These are phyloP conservation scores for Discoglossus pictus DNA, from an alignment of 2,797 vertebrate genomes.

Conservation along the genomic window DNA sequence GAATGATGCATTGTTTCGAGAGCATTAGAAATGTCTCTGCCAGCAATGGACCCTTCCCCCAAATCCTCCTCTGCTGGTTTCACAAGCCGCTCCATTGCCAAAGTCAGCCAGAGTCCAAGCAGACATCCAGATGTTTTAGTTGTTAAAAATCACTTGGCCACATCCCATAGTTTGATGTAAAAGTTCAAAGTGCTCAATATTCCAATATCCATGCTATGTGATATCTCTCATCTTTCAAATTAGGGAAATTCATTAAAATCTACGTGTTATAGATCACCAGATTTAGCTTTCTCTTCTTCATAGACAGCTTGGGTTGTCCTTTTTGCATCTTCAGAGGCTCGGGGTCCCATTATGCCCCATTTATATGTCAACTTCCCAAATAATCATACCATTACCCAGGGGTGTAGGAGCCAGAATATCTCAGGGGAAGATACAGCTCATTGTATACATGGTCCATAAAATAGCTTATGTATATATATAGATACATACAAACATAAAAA, in stretches of 20 bases:
- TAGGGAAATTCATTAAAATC: neutral
- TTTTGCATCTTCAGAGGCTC: no score
- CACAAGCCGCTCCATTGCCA: slow-evolving; percentile 15
- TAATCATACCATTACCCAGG: no score
- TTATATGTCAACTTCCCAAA: no score
- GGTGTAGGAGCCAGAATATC: no score
- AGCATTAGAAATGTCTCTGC: neutral
- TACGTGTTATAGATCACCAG: neutral
- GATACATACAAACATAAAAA: no score
- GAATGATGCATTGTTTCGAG: slow-evolving; percentile 27
- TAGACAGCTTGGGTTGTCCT: no score
- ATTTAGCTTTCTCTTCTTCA: no score
- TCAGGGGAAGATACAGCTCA: no score
- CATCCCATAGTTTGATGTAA: slow-evolving; percentile 20
- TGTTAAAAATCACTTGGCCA: slow-evolving; percentile 33
- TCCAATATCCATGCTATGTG: neutral
- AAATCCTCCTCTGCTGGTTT: slow-evolving; percentile 18
- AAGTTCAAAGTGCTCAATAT: slow-evolving; percentile 6
- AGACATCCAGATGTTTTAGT: slow-evolving; percentile 41
- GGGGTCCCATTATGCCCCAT: no score
- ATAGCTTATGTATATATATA: no score
- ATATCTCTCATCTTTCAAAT: neutral
- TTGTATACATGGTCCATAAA: no score
- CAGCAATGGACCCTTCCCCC: neutral
- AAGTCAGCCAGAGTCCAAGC: slow-evolving; percentile 37